Percentiles rank a stretch among this genome's conserved stretches.
Evolutionary conservation across 2,113 vertebrate species (phyloP).

Genomic region (Eidolon helvum): DNA sequence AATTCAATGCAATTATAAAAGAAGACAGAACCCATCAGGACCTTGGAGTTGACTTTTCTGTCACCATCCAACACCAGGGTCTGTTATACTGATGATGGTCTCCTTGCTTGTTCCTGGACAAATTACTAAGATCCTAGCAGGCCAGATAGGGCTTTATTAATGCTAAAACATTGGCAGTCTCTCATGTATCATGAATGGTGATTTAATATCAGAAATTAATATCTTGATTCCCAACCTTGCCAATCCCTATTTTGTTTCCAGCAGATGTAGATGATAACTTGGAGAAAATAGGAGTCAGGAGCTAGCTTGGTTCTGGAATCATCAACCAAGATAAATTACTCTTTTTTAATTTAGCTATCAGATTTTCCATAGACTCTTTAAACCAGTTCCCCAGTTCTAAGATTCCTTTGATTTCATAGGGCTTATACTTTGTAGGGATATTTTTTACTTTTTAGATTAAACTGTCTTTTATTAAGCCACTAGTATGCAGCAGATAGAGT

Average conservation of each 20-base stretch:
- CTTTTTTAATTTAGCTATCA: neutral
- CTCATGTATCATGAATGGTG: neutral
- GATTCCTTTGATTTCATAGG: neutral
- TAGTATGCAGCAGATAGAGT: neutral
- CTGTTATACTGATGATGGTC: neutral
- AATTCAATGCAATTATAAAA: slow-evolving; percentile 16
- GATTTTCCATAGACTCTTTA: neutral
- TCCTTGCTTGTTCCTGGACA: neutral
- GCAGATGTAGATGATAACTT: neutral
- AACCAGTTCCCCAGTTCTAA: neutral
- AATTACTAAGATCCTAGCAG: neutral
- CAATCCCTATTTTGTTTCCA: neutral
- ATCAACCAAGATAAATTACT: neutral
- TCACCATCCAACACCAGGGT: neutral
- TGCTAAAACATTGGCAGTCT: neutral
- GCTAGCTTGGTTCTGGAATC: neutral
- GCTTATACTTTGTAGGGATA: neutral
- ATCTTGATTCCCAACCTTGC: neutral
- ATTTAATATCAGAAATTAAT: slow-evolving; percentile 21
- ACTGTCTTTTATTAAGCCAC: neutral
- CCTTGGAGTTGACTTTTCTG: slow-evolving; percentile 31
- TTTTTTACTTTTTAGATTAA: neutral
- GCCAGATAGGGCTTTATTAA: slow-evolving; percentile 42
- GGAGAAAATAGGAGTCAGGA: neutral
- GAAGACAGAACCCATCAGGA: neutral